Conservation (phyloP, 2,797 vertebrate species). For the Balearica regulorum region DNA sequence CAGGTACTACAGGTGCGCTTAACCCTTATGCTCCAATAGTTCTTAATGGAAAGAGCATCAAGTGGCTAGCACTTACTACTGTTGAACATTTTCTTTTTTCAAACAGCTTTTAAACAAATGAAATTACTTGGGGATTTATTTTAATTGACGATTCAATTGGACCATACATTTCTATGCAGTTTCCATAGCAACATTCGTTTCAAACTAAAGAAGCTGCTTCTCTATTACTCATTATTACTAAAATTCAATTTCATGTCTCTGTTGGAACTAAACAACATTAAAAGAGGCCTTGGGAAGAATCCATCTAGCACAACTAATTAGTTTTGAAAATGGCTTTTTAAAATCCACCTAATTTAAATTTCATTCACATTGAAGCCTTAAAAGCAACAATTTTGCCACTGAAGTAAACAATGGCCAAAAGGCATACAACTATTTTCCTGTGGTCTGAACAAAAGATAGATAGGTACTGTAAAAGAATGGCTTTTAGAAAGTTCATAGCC, state of each 20-base stretch:
- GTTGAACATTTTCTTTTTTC: slow-evolving; percentile 16
- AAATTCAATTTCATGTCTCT: slow-evolving; percentile 76
- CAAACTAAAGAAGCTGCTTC: slow-evolving; percentile 68
- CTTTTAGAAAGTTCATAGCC: neutral
- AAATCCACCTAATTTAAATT: slow-evolving; percentile 70
- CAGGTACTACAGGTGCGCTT: neutral
- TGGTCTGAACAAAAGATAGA: neutral
- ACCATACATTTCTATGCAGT: slow-evolving; percentile 68
- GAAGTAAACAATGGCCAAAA: slow-evolving; percentile 54
- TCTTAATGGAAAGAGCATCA: slow-evolving; percentile 9
- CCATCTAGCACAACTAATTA: slow-evolving; percentile 74
- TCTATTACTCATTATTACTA: slow-evolving; percentile 78
- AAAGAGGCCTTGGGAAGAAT: slow-evolving; percentile 64
- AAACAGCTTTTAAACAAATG: slow-evolving; percentile 68
- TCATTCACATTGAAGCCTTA: slow-evolving; percentile 51
- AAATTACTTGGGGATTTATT: slow-evolving; percentile 72
- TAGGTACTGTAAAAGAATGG: neutral
- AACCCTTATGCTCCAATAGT: neutral
- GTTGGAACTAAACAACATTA: slow-evolving; percentile 73
- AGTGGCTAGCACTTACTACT: slow-evolving; percentile 31
- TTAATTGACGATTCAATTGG: slow-evolving; percentile 73
- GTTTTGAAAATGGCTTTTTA: slow-evolving; percentile 68
- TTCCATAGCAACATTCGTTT: slow-evolving; percentile 75
- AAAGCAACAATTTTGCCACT: slow-evolving; percentile 47
- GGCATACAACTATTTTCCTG: slow-evolving; percentile 14